Evolutionary conservation across 2,888 invertebrate species (phyloP).

Genomic region (Meganola albula): DNA sequence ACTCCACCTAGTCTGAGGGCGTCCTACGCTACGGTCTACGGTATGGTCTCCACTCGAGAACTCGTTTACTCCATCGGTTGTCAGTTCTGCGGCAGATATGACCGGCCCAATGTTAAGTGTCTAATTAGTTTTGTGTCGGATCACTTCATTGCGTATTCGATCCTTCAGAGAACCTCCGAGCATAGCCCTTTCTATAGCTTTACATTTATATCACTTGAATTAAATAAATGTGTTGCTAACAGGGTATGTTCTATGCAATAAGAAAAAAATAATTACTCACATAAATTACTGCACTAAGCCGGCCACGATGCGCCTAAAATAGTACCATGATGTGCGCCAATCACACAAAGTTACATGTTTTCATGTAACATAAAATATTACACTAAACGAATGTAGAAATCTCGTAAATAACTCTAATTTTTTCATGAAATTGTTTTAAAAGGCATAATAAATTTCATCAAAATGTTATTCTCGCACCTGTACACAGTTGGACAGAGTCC

Average conservation of each 20-base stretch:
- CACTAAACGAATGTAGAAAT: slow-evolving; percentile 19
- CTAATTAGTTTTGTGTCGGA: too few species aligned
- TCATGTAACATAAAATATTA: slow-evolving; percentile 22
- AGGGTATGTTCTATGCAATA: slow-evolving; percentile 19
- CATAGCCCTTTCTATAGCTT: too few species aligned
- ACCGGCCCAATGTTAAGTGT: too few species aligned
- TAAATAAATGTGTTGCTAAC: slow-evolving; percentile 17
- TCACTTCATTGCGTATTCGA: too few species aligned
- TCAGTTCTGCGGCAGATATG: too few species aligned
- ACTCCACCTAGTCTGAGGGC: too few species aligned
- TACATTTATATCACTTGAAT: too few species aligned
- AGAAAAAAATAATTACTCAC: slow-evolving; percentile 22
- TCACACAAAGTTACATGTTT: slow-evolving; percentile 16
- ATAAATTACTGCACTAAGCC: slow-evolving; percentile 22
- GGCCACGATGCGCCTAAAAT: slow-evolving; percentile 11
- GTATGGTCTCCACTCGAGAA: too few species aligned
- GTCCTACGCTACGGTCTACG: too few species aligned
- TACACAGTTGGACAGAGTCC: slow-evolving; percentile 35
- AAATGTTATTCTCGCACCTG: slow-evolving; percentile 42
- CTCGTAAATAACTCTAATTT: slow-evolving; percentile 33
- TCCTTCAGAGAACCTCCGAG: too few species aligned
- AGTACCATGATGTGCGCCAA: slow-evolving; percentile 15
- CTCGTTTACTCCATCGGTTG: too few species aligned
- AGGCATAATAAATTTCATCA: slow-evolving; percentile 37
- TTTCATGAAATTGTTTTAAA: slow-evolving; percentile 34